These are phyloP conservation scores for Dipodomys spectabilis DNA, from an alignment of 2,113 vertebrate genomes.

Conservation along the genomic window DNA sequence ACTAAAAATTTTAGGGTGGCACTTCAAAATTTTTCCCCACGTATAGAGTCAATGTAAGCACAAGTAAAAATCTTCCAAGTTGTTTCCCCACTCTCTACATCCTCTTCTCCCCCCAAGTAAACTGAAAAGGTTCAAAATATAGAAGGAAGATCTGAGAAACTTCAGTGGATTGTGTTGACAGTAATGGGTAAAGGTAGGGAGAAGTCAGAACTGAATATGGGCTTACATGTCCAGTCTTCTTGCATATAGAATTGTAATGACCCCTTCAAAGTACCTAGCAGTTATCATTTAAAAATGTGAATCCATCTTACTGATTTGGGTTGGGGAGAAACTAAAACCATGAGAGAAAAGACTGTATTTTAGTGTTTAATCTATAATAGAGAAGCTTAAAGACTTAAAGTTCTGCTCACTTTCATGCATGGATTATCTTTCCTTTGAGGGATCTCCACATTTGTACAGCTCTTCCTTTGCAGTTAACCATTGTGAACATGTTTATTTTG, in stretches of 20 bases:
- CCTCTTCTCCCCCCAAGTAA: rapidly evolving
- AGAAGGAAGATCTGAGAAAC: neutral
- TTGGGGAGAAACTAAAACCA: slow-evolving; percentile 3
- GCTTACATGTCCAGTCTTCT: neutral
- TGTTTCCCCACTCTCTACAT: neutral
- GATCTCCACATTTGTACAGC: neutral
- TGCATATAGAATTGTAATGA: neutral
- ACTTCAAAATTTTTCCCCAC: neutral
- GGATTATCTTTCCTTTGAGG: slow-evolving; percentile 3
- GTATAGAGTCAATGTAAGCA: neutral
- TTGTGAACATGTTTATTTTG: slow-evolving; percentile 49
- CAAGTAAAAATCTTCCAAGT: slow-evolving; percentile 16
- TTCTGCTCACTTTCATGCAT: neutral
- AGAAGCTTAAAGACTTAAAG: neutral
- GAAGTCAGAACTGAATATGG: neutral
- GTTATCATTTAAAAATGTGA: neutral
- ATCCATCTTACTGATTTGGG: neutral
- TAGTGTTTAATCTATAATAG: neutral
- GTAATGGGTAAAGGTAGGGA: neutral
- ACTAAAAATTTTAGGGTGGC: slow-evolving; percentile 16
- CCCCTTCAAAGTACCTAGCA: neutral
- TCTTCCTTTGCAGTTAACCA: slow-evolving; percentile 7
- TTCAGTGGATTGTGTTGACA: neutral
- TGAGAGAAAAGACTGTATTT: neutral
- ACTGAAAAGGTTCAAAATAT: neutral